phyloP scores from a whole-genome alignment of 2,113 vertebrate genomes.

The Piprites chloris region DNA sequence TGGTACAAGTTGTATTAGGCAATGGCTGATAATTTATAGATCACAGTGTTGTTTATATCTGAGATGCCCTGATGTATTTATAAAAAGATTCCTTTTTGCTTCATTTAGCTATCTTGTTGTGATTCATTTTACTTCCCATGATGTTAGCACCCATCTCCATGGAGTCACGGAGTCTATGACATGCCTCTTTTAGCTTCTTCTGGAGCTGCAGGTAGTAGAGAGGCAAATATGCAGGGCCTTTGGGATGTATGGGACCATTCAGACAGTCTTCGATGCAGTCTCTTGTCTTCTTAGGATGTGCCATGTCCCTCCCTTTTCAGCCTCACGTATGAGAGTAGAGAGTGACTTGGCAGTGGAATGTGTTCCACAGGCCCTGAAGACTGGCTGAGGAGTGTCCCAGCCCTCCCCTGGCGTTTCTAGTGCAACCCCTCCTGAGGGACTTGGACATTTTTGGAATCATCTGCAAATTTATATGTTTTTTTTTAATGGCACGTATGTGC shows the following conservation, averaged over 20 bases:
- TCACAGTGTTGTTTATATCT: neutral
- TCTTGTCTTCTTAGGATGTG: neutral
- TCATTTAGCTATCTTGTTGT: neutral
- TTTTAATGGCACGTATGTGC: neutral
- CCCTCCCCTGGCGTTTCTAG: neutral
- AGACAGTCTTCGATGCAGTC: neutral
- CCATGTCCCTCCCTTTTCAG: neutral
- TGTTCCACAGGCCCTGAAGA: neutral
- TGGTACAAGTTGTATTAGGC: constrained; percentile 67
- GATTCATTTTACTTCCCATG: neutral
- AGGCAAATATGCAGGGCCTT: neutral
- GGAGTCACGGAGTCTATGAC: neutral
- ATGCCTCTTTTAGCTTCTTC: neutral
- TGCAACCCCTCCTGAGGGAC: neutral
- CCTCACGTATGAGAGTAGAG: accelerated
- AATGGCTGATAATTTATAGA: constrained; percentile 36
- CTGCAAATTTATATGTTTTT: neutral
- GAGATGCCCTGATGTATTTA: neutral
- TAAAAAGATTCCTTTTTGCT: neutral
- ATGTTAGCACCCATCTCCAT: neutral
- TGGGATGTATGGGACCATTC: neutral
- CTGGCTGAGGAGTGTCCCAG: neutral
- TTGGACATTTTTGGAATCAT: neutral
- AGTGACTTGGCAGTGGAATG: accelerated
- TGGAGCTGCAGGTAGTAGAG: neutral